Conservation (phyloP, 2,113 vertebrate genomes). For the Sakesphorus luctuosus region DNA sequence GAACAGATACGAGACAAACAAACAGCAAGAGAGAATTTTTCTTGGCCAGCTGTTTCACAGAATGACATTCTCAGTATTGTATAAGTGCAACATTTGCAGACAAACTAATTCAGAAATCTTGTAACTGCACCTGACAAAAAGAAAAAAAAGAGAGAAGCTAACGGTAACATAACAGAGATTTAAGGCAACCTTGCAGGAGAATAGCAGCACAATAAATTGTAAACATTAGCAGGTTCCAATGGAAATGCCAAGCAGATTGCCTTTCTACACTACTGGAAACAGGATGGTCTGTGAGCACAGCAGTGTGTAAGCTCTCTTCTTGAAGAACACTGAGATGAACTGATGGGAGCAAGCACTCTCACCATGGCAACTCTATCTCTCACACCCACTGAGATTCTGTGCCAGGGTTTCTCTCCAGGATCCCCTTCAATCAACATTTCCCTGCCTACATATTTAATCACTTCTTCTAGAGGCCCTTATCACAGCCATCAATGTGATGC, state of each 20-base stretch:
- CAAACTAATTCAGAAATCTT: neutral
- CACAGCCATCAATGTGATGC: neutral
- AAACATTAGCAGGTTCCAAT: neutral
- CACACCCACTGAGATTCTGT: conserved; percentile 48
- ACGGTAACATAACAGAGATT: neutral
- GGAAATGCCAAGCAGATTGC: conserved; percentile 1
- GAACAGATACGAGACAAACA: neutral
- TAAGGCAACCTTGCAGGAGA: neutral
- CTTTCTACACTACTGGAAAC: neutral
- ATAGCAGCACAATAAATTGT: neutral
- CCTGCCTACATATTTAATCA: conserved; percentile 13
- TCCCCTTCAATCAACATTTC: conserved; percentile 45
- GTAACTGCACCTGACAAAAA: neutral
- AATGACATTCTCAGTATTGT: neutral
- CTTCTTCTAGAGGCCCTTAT: neutral
- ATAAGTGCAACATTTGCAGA: neutral
- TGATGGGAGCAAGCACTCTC: conserved; percentile 43
- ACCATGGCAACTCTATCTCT: conserved; percentile 65
- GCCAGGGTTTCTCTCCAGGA: conserved; percentile 38
- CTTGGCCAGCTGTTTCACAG: neutral
- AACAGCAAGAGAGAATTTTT: neutral
- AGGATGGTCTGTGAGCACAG: neutral
- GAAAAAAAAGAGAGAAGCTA: neutral
- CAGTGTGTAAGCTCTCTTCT: neutral
- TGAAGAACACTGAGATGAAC: neutral